phyloP scores from a whole-genome alignment of 1,140 invertebrate species.

The Leguminivora glycinivorella region DNA sequence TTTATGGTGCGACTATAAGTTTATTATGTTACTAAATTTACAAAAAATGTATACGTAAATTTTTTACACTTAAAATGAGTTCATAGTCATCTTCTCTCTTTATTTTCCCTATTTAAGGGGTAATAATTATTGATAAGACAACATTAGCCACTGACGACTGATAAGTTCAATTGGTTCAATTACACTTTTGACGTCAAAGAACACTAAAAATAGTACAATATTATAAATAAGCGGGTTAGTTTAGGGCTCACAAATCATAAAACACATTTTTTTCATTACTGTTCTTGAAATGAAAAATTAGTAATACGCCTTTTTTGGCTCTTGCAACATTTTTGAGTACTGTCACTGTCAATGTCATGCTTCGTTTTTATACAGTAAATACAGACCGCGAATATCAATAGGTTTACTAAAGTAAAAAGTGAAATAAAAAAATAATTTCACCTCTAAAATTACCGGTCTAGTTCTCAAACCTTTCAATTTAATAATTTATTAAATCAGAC shows the following conservation, averaged over 20 bases:
- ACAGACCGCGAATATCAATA: conserved; percentile 4
- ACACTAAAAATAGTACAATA: neutral
- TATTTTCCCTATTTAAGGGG: neutral
- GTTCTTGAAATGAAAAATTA: neutral
- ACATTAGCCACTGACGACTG: conserved; percentile 9
- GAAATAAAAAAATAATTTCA: neutral
- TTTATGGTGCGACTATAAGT: no score
- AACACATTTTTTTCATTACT: neutral
- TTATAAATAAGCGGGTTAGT: neutral
- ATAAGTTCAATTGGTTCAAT: neutral
- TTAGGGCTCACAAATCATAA: neutral
- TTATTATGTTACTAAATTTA: no score
- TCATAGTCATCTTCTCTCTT: no score
- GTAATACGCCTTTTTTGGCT: neutral
- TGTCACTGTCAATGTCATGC: conserved; percentile 25
- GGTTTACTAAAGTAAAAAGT: neutral
- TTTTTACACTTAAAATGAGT: no score
- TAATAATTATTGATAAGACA: conserved; percentile 2
- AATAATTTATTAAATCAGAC: neutral
- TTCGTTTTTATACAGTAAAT: neutral
- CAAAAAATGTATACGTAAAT: no score
- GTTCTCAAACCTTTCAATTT: neutral
- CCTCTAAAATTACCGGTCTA: neutral
- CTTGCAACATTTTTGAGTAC: neutral
- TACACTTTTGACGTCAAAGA: neutral